Percentiles rank a stretch among this genome's conserved stretches.
Evolutionary conservation across 2,797 vertebrate species (phyloP).

Genomic region (Catharus ustulatus): DNA sequence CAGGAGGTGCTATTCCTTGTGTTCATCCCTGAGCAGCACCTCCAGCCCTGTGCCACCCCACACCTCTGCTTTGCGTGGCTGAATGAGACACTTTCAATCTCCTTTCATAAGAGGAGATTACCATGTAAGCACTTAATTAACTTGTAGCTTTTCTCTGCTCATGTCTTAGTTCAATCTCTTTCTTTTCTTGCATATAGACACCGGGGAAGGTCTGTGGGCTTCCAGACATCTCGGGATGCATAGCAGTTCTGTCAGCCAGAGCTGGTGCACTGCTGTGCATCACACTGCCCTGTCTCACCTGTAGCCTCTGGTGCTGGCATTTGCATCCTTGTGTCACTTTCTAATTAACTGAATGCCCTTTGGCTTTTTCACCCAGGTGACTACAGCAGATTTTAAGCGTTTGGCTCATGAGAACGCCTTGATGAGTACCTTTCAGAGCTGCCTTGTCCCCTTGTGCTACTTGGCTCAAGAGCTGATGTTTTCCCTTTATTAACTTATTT

Average conservation of each 20-base stretch:
- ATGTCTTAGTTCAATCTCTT: not conserved
- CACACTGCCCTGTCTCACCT: not conserved
- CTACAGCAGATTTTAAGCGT: not conserved
- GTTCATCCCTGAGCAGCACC: not conserved
- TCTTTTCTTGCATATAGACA: not conserved
- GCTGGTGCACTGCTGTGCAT: accelerated
- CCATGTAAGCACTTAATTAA: constrained; percentile 47
- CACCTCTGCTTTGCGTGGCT: not conserved
- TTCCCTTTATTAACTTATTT: not conserved
- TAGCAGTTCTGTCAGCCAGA: not conserved
- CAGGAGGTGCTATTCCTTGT: not conserved
- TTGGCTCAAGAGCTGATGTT: not conserved
- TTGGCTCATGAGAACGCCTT: not conserved
- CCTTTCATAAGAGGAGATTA: constrained; percentile 62
- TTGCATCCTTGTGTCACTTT: not conserved
- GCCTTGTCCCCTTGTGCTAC: not conserved
- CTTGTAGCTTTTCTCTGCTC: constrained; percentile 20
- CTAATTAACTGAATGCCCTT: not conserved
- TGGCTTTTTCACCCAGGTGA: not conserved
- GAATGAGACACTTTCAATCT: constrained; percentile 15
- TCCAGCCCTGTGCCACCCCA: not conserved
- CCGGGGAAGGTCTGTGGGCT: accelerated
- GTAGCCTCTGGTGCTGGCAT: not conserved
- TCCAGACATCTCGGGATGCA: not conserved
- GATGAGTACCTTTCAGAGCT: not conserved